A percentile compares a stretch with the other conserved stretches of the same genome.
Conservation (phyloP, 2,797 vertebrate species). For the Sebastes iracundus region DNA sequence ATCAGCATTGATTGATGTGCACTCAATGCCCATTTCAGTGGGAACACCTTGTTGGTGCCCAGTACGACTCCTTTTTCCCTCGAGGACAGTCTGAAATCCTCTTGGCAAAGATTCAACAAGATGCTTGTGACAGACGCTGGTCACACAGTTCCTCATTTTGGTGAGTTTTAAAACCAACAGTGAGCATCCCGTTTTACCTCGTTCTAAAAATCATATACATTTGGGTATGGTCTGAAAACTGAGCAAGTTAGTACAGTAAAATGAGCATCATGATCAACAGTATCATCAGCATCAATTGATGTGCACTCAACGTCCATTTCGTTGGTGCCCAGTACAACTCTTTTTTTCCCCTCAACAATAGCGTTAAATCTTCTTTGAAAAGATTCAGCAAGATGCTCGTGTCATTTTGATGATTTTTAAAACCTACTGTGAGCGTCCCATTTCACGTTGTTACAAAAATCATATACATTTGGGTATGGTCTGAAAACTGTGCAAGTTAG, state of each 20-base stretch:
- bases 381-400: neutral
- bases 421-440: neutral
- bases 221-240: neutral
- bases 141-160: constrained; percentile 1
- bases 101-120: neutral
- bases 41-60: neutral
- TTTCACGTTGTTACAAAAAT: neutral
- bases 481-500: neutral
- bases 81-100: neutral
- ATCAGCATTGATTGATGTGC: constrained; percentile 19
- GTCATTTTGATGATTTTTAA: neutral
- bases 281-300: constrained; percentile 14
- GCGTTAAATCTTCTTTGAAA: neutral
- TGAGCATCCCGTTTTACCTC: neutral
- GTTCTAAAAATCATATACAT: neutral
- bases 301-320: constrained; percentile 5
- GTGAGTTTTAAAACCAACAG: neutral
- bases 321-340: neutral
- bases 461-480: neutral
- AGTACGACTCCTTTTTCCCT: neutral
- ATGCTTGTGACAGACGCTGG: neutral
- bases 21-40: constrained; percentile 2
- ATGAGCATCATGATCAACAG: constrained; percentile 6
- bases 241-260: neutral
- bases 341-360: neutral